Percentiles rank a stretch among this genome's conserved stretches.
Evolutionary conservation across 1,140 invertebrate genomes (phyloP).

Genomic region (Drosophila suzukii): DNA sequence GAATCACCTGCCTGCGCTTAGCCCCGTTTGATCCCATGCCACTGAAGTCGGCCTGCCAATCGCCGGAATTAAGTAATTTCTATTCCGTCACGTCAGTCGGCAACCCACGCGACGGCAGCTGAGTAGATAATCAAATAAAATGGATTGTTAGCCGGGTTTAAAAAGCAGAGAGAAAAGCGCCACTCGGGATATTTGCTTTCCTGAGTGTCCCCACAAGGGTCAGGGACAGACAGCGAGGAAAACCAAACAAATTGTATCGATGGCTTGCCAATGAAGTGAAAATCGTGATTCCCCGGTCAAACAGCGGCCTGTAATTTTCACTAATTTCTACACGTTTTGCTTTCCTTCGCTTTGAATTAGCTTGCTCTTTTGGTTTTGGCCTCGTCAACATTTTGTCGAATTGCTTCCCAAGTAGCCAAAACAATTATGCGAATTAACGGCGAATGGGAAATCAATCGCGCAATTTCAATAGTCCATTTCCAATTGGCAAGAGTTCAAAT

Average conservation of each 20-base stretch:
- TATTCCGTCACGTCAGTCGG: slow-evolving; percentile 41
- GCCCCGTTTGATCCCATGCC: slow-evolving; percentile 42
- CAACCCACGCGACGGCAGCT: slow-evolving; percentile 14
- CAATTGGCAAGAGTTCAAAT: slow-evolving; percentile 35
- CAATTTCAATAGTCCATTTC: slow-evolving; percentile 9
- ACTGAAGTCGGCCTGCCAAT: slow-evolving; percentile 28
- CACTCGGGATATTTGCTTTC: slow-evolving; percentile 24
- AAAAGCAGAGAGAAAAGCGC: slow-evolving; percentile 41
- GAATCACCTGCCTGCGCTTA: slow-evolving; percentile 38
- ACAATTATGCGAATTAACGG: slow-evolving; percentile 48
- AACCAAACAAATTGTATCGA: slow-evolving; percentile 55
- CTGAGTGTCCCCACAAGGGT: slow-evolving; percentile 34
- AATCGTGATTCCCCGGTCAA: slow-evolving; percentile 58
- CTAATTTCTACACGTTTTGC: slow-evolving; percentile 53
- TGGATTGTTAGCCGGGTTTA: slow-evolving; percentile 35
- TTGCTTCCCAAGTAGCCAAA: slow-evolving; percentile 57
- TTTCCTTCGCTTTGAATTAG: slow-evolving; percentile 7
- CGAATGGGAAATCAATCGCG: slow-evolving; percentile 11
- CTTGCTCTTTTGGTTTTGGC: not conserved
- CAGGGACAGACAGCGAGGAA: slow-evolving; percentile 43
- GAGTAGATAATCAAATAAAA: slow-evolving; percentile 56
- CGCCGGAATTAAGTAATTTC: slow-evolving; percentile 54
- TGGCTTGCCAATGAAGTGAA: slow-evolving; percentile 57
- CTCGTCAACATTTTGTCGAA: slow-evolving; percentile 53
- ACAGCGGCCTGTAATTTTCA: slow-evolving; percentile 57